Base-by-base conservation (phyloP, 2,113 vertebrate species). In the Lepidothrix coronata region DNA sequence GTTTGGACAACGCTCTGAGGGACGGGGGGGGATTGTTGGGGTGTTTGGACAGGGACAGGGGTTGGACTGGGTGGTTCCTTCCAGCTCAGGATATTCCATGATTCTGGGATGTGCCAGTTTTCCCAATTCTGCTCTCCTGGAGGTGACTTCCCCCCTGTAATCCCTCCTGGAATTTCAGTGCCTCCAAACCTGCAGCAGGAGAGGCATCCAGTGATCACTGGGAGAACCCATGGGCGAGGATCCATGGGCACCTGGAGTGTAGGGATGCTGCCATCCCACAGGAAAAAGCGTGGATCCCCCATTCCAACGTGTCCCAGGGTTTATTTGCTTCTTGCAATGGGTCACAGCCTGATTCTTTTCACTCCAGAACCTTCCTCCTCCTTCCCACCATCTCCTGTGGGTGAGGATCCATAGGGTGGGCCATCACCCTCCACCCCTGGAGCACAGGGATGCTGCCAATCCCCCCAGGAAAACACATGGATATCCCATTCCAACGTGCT, bases 191-290 rank as follows among this genome's bases (percentile, higher is more conserved):
- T 52, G 37, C 35, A 24, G 37, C 4, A 0, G 23, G 27, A 28
- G 8, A 75, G 18, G 14, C 3, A 6, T 7, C 48, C 57, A 33
- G 3, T 11, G 37, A 51, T 8, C 27, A 11, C 13, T 37, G 30
- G 63, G 43, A 9, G 12, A 8, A 18, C 5, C 1, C 4, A 1
- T 3, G 17, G 35, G 8, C 15, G n/a, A 54, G 37, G 14, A 15
- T 8, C 33, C n/a, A 7, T 4, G 6, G 15, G 65, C 12, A 15
- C 24, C 17, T 33, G n/a, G 7, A 23, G 19, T 0, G 3, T 1
- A 23, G n/a, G 14, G 23, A 27, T 49, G 35, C 17, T 31, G 66
- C 21, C 44, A 6, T 17, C 35, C 22, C 9, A 19, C 12, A 11
- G 28, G 11, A 66, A 27, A 14, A 8, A 12, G 37, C 19, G 11